These are phyloP conservation scores for Oikopleura albicans DNA, from an alignment of 23 tunicate genomes.

Conservation along the genomic window DNA sequence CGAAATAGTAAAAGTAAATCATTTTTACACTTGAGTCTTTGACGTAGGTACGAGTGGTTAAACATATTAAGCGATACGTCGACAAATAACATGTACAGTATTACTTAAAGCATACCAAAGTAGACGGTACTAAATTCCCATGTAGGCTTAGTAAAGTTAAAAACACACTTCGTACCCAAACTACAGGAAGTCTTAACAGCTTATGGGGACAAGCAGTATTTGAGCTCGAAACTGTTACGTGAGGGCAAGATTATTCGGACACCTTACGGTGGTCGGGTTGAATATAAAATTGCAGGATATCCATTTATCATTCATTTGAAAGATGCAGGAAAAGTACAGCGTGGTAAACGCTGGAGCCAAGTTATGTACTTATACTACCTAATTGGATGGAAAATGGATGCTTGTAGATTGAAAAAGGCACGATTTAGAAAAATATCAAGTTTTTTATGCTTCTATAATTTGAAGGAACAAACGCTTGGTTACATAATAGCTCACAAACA, in stretches of 20 bases:
- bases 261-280: conserved; percentile 9
- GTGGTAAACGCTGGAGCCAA: conserved; percentile 2
- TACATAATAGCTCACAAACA: too few species aligned
- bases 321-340: not conserved
- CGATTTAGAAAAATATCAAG: not conserved
- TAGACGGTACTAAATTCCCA: too few species aligned
- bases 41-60: too few species aligned
- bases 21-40: too few species aligned
- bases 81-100: too few species aligned
- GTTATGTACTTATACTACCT: conserved; percentile 12
- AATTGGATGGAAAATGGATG: conserved; percentile 14
- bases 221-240: not conserved
- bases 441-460: too few species aligned
- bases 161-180: too few species aligned
- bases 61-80: too few species aligned
- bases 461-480: too few species aligned
- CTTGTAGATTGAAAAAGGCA: not conserved
- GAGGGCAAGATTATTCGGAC: conserved; percentile 4
- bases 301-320: conserved; percentile 13
- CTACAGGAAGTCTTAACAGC: not conserved
- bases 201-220: not conserved
- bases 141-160: too few species aligned
- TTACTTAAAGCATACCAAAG: too few species aligned
- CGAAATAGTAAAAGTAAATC: too few species aligned
- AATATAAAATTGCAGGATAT: conserved; percentile 1